phyloP scores from a whole-genome alignment of 2,888 invertebrate species.

The Dasypogon diadema region DNA sequence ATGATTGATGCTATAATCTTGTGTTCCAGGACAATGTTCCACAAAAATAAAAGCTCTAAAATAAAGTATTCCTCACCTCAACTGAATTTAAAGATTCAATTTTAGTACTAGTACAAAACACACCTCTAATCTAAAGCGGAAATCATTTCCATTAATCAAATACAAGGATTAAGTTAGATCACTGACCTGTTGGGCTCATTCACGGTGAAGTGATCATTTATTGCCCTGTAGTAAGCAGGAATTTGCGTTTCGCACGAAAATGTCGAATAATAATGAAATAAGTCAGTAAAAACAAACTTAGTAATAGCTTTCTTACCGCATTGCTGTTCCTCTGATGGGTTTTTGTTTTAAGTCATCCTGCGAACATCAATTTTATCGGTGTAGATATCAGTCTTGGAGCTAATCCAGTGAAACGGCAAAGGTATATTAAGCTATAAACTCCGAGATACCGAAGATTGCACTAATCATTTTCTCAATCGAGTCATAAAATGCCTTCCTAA shows the following conservation, averaged over 20 bases:
- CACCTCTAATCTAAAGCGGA: too few species aligned
- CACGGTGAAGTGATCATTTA: conserved; percentile 31
- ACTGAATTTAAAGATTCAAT: too few species aligned
- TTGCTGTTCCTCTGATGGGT: not conserved
- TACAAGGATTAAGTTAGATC: not conserved
- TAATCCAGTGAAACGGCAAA: not conserved
- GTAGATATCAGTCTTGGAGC: not conserved
- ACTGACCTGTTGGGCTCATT: conserved; percentile 22
- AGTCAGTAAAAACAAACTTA: not conserved
- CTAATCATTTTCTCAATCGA: conserved; percentile 41
- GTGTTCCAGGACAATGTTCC: too few species aligned
- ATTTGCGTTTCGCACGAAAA: conserved; percentile 12
- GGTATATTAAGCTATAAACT: conserved; percentile 42
- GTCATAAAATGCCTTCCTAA: conserved; percentile 32
- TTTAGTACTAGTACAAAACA: too few species aligned
- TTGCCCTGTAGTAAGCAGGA: conserved; percentile 22
- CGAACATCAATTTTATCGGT: not conserved
- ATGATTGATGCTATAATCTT: too few species aligned
- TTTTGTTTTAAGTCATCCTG: not conserved
- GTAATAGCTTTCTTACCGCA: conserved; percentile 19
- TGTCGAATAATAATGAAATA: not conserved
- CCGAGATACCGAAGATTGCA: conserved; percentile 1
- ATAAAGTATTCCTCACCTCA: too few species aligned
- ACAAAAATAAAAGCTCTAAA: too few species aligned
- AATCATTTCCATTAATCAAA: too few species aligned